Evolutionary conservation across 2,888 invertebrate genomes (phyloP).

Genomic region (Xestobium rufovillosum): DNA sequence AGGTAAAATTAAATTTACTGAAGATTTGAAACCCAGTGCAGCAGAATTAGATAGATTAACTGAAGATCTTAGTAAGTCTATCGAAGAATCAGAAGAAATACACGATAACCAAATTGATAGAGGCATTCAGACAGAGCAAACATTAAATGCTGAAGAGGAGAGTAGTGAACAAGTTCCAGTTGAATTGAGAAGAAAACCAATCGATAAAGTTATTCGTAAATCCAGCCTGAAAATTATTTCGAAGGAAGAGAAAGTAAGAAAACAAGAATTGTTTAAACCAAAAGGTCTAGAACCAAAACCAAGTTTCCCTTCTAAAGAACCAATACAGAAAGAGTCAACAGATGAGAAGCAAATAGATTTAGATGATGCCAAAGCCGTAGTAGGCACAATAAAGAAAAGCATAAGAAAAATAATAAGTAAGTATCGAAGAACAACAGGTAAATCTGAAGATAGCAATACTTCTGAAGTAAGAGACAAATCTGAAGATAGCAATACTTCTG

Average conservation of each 20-base stretch:
- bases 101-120: neutral
- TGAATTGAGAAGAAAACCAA: conserved; percentile 2
- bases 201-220: too few relatives aligned
- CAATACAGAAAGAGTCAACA: conserved; percentile 6
- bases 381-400: conserved; percentile 16
- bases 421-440: conserved; percentile 28
- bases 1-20: neutral
- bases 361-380: conserved; percentile 7
- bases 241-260: neutral
- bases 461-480: conserved; percentile 12
- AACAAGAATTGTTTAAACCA: neutral
- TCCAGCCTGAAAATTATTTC: neutral
- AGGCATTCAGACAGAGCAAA: neutral
- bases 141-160: conserved; percentile 38
- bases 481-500: too few relatives aligned
- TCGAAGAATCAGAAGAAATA: conserved; percentile 16
- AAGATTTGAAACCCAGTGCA: conserved; percentile 9
- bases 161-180: conserved; percentile 27
- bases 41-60: too few relatives aligned
- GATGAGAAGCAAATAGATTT: conserved; percentile 9
- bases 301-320: neutral
- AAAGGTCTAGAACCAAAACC: neutral
- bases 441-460: too few relatives aligned
- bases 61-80: conserved; percentile 46
- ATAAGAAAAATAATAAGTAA: conserved; percentile 30